A percentile compares a stretch with the other conserved stretches of the same genome.
These are phyloP conservation scores for Pangasius djambal DNA, from an alignment of 2,797 vertebrate species.

Conservation along the genomic window DNA sequence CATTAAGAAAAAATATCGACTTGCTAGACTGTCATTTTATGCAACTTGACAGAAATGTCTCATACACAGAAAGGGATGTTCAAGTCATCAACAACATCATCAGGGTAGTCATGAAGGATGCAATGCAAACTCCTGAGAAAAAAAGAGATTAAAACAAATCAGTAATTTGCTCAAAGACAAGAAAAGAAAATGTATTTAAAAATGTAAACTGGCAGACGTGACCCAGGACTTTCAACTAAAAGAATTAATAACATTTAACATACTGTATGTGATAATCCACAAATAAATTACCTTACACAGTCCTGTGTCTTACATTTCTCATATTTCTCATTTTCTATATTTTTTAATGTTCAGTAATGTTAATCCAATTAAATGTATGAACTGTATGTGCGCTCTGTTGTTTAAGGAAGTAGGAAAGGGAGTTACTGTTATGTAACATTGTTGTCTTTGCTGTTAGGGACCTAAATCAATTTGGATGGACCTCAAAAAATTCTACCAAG, in stretches of 20 bases:
- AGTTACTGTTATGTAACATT: neutral
- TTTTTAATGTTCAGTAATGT: neutral
- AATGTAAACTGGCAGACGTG: neutral
- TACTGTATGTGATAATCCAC: neutral
- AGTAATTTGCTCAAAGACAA: neutral
- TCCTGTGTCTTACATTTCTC: neutral
- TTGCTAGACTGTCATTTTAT: neutral
- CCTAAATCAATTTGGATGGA: neutral
- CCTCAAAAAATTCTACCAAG: neutral
- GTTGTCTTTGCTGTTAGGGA: neutral
- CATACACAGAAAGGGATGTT: constrained; percentile 56
- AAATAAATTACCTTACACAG: neutral
- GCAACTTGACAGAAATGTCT: neutral
- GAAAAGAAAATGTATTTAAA: neutral
- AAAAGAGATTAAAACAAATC: neutral
- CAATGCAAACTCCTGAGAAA: constrained; percentile 80
- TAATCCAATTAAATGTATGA: neutral
- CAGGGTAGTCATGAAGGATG: constrained; percentile 77
- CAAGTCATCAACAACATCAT: constrained; percentile 79
- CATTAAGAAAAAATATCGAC: neutral
- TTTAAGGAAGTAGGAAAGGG: neutral
- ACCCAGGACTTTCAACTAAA: neutral
- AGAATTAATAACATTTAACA: neutral
- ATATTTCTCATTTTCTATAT: neutral
- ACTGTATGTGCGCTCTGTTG: neutral